Evolutionary conservation across 2,888 invertebrate species (phyloP), one percentile per base, ranked within the genome.

Genomic region (Aleiodes testaceus): DNA sequence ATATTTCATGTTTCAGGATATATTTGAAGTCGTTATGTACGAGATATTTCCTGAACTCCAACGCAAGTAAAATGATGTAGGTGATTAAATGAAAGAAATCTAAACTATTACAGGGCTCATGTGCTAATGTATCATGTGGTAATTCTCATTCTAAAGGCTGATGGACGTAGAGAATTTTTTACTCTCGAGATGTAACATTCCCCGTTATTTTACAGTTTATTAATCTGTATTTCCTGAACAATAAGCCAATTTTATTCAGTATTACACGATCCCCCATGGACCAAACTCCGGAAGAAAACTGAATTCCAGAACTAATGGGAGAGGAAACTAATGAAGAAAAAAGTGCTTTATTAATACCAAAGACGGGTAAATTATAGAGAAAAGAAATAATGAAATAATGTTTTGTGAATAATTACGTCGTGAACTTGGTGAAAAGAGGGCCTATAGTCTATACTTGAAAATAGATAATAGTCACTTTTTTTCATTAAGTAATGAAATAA

Each of bases 21-120:
- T 90, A 66, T 86, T 90, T 69, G 90, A 90, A 79, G 86, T 89
- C 44, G 79, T 89, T 45, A 84, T 90, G 79, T 88, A 89, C 75
- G 89, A 90, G 75, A 81, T 90, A 74, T 90, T 90, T 81, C 90
- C 90, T 45, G 90, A 90, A 80, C 78, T 89, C 66, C 59, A 59
- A 42, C 42, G 18, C 14, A 36, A 59, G 18, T 59, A 18, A 16
- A 30, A 18, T 16, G 11, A 42, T 18, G 12, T 18, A 9, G 11
- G 6, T 16, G 14, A 26, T 26, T 53, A 26, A 26, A 26, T 14
- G 14, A 5, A 18, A 7, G 18, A 18, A 16, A 50, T 14, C 42
- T 9, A 59, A 16, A 36, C 1, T 36, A 16, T 55, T 42, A 59
- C 55, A 55, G 55, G 55, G 30, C 14, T 55, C 9, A 55, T 55